A percentile compares a stretch with the other conserved stretches of the same genome.
Evolutionary conservation across 2,888 invertebrate species (phyloP).

Genomic region (Morinoia aosen): DNA sequence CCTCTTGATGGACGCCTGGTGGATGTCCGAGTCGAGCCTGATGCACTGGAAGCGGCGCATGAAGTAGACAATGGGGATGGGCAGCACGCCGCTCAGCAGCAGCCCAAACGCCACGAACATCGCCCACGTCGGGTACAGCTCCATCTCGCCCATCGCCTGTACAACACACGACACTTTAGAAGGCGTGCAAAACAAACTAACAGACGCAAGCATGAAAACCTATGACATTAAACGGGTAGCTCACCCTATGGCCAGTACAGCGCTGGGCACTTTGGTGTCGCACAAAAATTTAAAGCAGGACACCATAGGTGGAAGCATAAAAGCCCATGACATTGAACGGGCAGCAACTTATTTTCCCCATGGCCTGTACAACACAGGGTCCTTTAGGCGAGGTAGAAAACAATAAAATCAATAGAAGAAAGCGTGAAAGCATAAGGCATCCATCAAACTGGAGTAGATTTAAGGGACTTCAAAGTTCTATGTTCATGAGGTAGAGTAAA

Average conservation of each 20-base stretch:
- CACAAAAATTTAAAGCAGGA: not conserved
- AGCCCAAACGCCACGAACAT: conserved; percentile 82
- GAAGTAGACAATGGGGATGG: conserved; percentile 88
- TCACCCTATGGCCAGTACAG: too few relatives aligned
- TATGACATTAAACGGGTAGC: too few relatives aligned
- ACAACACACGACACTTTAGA: conserved; percentile 65
- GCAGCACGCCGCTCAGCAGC: conserved; percentile 85
- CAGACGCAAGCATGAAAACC: too few relatives aligned
- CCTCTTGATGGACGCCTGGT: conserved; percentile 90
- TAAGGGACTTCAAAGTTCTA: not conserved
- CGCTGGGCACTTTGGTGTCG: not conserved
- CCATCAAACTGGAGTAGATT: not conserved
- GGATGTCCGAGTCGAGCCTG: conserved; percentile 89
- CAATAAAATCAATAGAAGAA: not conserved
- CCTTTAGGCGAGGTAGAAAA: not conserved
- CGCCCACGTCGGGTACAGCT: conserved; percentile 86
- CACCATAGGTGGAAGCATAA: not conserved
- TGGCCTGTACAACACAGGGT: not conserved
- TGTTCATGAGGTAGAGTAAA: not conserved
- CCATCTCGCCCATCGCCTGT: conserved; percentile 81
- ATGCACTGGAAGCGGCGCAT: conserved; percentile 90
- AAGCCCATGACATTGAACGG: not conserved
- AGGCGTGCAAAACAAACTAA: not conserved
- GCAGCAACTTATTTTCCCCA: not conserved
- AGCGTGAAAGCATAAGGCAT: too few relatives aligned